Evolutionary conservation across 2,888 invertebrate species (phyloP), one percentile per base, ranked within the genome.

Genomic region (Eretmocerus hayati): DNA sequence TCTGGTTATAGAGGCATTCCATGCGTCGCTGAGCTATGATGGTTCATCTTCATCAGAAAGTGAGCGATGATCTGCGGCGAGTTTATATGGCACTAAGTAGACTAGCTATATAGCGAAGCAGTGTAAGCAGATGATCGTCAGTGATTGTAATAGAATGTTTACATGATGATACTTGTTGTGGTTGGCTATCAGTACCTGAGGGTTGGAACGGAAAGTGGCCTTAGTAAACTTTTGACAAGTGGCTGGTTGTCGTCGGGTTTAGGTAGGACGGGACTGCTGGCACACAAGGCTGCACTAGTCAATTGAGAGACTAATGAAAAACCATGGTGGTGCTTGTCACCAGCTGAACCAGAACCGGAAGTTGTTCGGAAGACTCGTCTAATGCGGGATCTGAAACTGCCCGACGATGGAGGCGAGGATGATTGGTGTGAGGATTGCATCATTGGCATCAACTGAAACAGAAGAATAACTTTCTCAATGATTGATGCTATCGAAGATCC

Each of bases 211-310:
- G 76, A 77, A 35, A 80, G 64, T 2, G 80, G 80, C 39, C 78
- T 69, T 30, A 78, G 74, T 16, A 79, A 71, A 41, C 77, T 78
- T 59, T 78, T 79, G 38, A 79, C 77, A 42, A 76, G 74, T 4
- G 78, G 76, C n/a, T 78, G 76, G 2, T 75, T 71, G 32, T 71
- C 67, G 16, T 66, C 62, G 30, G 74, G 73, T 33, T 76, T 74
- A 16, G 80, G 80, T 53, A 81, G 71, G 22, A 77, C 79, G 3
- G 80, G 79, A 45, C 78, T 77, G 59, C 78, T 78, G 31, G 79
- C 80, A 63, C 80, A 80, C 13, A 80, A 69, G 2, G 80, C 80
- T 1, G 81, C 80, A 42, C 76, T 76, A 19, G 80, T 80, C 43
- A 80, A 65, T 59, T 80, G 80, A 16, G 77, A 75, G 21, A 79